Evolutionary conservation across 2,797 vertebrate genomes (phyloP).

Genomic region (Salmo trutta): DNA sequence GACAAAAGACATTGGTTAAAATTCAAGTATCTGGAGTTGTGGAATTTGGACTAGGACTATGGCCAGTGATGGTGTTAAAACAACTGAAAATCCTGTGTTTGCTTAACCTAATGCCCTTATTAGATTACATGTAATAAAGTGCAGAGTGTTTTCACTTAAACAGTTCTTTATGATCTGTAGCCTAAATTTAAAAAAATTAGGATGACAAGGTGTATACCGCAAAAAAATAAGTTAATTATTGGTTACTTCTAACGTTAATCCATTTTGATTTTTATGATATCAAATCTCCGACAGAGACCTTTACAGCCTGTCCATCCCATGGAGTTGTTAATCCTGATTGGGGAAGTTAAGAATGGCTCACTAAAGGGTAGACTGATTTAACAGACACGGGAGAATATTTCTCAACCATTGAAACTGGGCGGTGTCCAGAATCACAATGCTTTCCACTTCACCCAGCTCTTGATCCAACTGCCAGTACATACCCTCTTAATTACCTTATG

Average conservation of each 20-base stretch:
- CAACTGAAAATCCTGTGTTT: background rate
- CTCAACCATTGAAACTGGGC: conserved; percentile 25
- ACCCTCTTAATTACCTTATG: conserved; percentile 23
- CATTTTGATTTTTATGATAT: background rate
- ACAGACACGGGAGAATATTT: conserved; percentile 1
- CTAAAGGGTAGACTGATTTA: background rate
- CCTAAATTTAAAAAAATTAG: background rate
- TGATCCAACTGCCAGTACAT: conserved; percentile 33
- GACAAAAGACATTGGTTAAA: background rate
- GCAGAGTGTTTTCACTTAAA: background rate
- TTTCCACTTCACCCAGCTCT: conserved; percentile 35
- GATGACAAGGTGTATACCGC: background rate
- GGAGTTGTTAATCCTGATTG: background rate
- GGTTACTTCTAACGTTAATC: background rate
- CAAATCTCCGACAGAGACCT: background rate
- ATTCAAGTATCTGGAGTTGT: background rate
- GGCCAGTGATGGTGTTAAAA: background rate
- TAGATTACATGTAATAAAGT: background rate
- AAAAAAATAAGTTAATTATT: too few relatives aligned
- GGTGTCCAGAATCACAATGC: conserved; percentile 33
- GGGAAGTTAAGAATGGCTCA: background rate
- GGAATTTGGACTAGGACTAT: background rate
- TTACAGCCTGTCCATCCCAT: background rate
- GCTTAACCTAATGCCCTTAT: background rate
- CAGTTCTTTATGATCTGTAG: background rate